Evolutionary conservation across 1,140 invertebrate genomes (phyloP), one percentile per base, ranked within the genome.

Genomic region (Caenorhabditis brenneri): DNA sequence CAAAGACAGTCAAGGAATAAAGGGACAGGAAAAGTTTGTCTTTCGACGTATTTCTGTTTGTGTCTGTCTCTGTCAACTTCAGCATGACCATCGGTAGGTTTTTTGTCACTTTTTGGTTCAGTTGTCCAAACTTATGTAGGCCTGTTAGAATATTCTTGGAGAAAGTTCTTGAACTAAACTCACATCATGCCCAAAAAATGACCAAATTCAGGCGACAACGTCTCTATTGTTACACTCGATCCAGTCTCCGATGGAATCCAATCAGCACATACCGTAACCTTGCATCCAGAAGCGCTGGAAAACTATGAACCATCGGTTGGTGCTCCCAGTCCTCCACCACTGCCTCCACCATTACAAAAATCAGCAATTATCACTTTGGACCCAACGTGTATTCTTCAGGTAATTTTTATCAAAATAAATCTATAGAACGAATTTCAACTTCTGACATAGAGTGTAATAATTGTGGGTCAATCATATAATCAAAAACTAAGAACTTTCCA

Each of bases 61-160:
- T 39, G 33, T 22, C n/a, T 39, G 31, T 42, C 65, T 42, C 42
- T 74, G 3, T 42, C 65, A 74, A 74, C 58, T 65, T n/a, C 58
- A 39, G 65, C 65, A 74, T 74, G 65, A 74, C 65, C 19, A 74
- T n/a, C 36, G 65, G 65, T 74, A 74, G 10, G 65, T 42, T 42
- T 42, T 74, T 65, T 7, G 55, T 58, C 49, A 51, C 49, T 51
- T 27, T 58, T 58, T 31, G 27, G 24, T 29, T 10, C 31, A n/a
- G n/a, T n/a, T n/a, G n/a, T n/a, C n/a, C n/a, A n/a, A n/a, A n/a
- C n/a, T n/a, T n/a, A n/a, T n/a, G n/a, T n/a, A n/a, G n/a, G n/a
- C n/a, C n/a, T n/a, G n/a, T n/a, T n/a, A n/a, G n/a, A n/a, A n/a
- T n/a, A n/a, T n/a, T n/a, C n/a, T n/a, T n/a, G n/a, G n/a, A n/a